Evolutionary conservation across 2,797 vertebrate species (phyloP).

Genomic region (Morelia viridis): DNA sequence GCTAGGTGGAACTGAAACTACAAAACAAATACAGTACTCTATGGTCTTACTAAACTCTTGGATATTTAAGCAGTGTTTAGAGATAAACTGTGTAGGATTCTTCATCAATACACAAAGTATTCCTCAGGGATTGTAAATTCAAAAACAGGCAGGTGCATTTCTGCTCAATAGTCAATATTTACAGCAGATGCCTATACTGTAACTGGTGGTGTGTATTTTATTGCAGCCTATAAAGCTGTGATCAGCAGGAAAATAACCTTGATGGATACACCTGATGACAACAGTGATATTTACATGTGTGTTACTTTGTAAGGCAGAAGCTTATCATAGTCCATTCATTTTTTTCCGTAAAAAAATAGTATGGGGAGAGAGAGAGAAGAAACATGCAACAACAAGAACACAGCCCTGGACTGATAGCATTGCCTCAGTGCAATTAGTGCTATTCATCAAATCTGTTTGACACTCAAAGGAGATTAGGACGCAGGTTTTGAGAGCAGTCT

Average conservation of each 20-base stretch:
- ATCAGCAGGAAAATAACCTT: slow-evolving; percentile 32
- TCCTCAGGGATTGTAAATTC: slow-evolving; percentile 37
- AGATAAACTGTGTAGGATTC: slow-evolving; percentile 28
- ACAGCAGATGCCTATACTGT: slow-evolving; percentile 42
- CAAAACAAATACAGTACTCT: background rate
- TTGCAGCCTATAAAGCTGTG: slow-evolving; percentile 19
- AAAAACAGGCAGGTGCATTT: slow-evolving; percentile 45
- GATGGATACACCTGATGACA: slow-evolving; percentile 52
- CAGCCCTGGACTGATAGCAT: slow-evolving; percentile 18
- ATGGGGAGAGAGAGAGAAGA: slow-evolving; percentile 7
- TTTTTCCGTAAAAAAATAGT: background rate
- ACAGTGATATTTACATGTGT: slow-evolving; percentile 37
- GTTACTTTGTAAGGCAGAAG: slow-evolving; percentile 30
- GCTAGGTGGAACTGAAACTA: background rate
- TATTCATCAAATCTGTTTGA: slow-evolving; percentile 34
- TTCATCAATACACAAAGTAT: background rate
- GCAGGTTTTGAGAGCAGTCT: slow-evolving; percentile 14
- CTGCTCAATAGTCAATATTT: slow-evolving; percentile 37
- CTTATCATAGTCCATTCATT: slow-evolving; percentile 32
- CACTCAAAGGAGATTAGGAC: slow-evolving; percentile 21
- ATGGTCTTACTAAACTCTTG: background rate
- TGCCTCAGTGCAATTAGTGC: slow-evolving; percentile 31
- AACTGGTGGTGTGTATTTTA: slow-evolving; percentile 35
- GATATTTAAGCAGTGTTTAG: slow-evolving; percentile 33
- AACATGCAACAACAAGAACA: background rate